These are phyloP conservation scores for Machimus rusticus DNA, from an alignment of 2,888 invertebrate species.

Conservation along the genomic window DNA sequence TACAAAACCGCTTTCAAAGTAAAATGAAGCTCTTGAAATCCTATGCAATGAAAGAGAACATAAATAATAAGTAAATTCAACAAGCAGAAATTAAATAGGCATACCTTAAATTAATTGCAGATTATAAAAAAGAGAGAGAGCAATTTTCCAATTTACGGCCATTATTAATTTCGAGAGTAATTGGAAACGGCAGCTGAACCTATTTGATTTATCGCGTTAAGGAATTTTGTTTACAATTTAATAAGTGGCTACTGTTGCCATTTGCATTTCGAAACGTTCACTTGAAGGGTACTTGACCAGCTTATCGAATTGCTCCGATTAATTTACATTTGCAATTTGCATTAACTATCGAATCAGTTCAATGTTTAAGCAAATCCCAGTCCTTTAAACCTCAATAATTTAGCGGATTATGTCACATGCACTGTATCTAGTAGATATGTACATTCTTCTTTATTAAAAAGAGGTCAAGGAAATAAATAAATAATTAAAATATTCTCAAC, in stretches of 20 bases:
- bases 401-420: not conserved
- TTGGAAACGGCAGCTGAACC: not conserved
- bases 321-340: not conserved
- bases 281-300: not conserved
- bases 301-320: not conserved
- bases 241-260: not conserved
- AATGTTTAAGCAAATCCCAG: not conserved
- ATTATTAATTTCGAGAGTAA: not conserved
- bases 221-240: not conserved
- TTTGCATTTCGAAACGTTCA: not conserved
- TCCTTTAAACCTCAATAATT: not conserved
- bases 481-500: too few relatives aligned
- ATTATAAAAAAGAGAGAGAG: not conserved
- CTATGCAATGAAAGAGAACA: too few relatives aligned
- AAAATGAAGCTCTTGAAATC: too few relatives aligned
- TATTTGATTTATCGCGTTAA: not conserved
- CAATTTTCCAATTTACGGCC: not conserved
- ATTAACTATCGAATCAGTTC: not conserved
- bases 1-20: not conserved
- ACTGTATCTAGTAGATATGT: too few relatives aligned
- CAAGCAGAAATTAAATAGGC: not conserved
- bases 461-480: not conserved
- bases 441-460: not conserved
- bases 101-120: not conserved
- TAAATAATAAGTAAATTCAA: not conserved